These are phyloP conservation scores for Pagetopsis macropterus DNA, from an alignment of 2,797 vertebrate genomes.

Conservation along the genomic window DNA sequence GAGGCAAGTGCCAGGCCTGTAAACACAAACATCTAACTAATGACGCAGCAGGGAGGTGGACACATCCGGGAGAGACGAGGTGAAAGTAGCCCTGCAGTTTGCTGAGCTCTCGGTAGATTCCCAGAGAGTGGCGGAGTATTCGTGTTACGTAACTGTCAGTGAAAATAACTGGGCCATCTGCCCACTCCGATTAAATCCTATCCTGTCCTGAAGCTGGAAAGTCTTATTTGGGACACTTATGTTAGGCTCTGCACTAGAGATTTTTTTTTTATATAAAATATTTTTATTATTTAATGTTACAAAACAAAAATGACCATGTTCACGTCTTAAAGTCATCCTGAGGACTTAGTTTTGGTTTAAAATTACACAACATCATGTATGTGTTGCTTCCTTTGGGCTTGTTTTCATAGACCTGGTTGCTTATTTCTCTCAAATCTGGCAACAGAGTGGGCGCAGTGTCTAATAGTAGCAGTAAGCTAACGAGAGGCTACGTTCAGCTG, in stretches of 20 bases:
- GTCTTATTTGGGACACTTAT: slow-evolving; percentile 49
- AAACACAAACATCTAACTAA: slow-evolving; percentile 42
- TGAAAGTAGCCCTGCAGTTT: slow-evolving; percentile 19
- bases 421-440: too few species aligned
- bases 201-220: slow-evolving; percentile 48
- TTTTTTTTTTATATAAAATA: too few species aligned
- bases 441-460: too few species aligned
- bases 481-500: too few species aligned
- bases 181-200: slow-evolving; percentile 55
- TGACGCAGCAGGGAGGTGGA: slow-evolving; percentile 16
- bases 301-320: too few species aligned
- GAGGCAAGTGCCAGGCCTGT: slow-evolving; percentile 31
- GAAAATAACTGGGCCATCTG: slow-evolving; percentile 55
- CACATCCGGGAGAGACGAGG: slow-evolving; percentile 4
- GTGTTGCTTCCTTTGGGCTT: too few species aligned
- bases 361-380: too few species aligned
- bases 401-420: too few species aligned
- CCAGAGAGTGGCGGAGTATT: slow-evolving; percentile 40
- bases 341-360: too few species aligned
- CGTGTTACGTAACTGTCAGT: slow-evolving; percentile 57
- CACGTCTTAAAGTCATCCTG: too few species aligned
- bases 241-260: slow-evolving; percentile 15
- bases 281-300: too few species aligned
- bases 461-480: too few species aligned
- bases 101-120: slow-evolving; percentile 13